phyloP scores from a whole-genome alignment of 2,888 invertebrate genomes.

The Temnothorax unifasciatus region DNA sequence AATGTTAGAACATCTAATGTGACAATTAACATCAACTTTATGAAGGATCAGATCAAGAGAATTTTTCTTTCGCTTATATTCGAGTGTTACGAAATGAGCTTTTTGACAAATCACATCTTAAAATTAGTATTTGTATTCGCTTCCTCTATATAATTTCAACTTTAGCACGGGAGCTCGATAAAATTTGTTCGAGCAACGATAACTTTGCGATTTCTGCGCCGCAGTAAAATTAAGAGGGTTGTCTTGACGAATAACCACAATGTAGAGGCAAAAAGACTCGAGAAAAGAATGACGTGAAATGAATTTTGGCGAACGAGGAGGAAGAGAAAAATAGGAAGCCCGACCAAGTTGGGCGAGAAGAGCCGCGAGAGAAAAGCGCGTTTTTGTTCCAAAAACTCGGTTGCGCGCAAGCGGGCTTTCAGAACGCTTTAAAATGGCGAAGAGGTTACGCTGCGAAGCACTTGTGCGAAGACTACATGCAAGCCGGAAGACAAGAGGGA shows the following conservation, averaged over 20 bases:
- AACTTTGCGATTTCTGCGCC: background rate
- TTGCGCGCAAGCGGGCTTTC: slow-evolving; percentile 73
- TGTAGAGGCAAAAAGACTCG: slow-evolving; percentile 15
- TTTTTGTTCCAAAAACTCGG: slow-evolving; percentile 77
- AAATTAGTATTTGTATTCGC: slow-evolving; percentile 9
- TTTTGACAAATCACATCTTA: background rate
- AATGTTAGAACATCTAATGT: background rate
- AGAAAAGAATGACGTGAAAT: slow-evolving; percentile 37
- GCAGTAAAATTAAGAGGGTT: slow-evolving; percentile 17
- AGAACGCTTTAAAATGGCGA: slow-evolving; percentile 78
- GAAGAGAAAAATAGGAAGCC: slow-evolving; percentile 23
- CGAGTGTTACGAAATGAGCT: background rate
- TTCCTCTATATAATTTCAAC: slow-evolving; percentile 6
- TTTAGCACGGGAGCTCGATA: background rate
- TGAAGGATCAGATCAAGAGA: too few species aligned
- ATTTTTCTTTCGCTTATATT: slow-evolving; percentile 9
- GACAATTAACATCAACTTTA: background rate
- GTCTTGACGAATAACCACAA: slow-evolving; percentile 15
- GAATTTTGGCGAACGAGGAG: slow-evolving; percentile 46
- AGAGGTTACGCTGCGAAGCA: slow-evolving; percentile 77
- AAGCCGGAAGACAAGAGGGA: slow-evolving; percentile 67
- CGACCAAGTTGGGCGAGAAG: slow-evolving; percentile 1
- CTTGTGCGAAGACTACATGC: slow-evolving; percentile 70
- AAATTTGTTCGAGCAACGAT: background rate
- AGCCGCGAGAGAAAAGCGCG: slow-evolving; percentile 68